phyloP scores from a whole-genome alignment of 2,113 vertebrate species.

The Chelonoidis abingdonii region DNA sequence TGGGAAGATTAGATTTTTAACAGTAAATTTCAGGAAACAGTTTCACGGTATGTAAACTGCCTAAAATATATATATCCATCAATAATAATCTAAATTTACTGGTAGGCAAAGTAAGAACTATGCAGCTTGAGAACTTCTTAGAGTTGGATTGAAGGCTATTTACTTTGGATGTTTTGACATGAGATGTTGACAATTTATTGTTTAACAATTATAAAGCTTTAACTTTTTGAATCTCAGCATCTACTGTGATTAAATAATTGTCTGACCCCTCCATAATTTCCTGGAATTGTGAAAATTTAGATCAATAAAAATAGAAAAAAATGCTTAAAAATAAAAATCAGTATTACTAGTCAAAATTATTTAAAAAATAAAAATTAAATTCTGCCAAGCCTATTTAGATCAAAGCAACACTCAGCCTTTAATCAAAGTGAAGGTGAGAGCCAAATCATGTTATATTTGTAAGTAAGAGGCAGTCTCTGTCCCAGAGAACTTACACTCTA shows the following conservation, averaged over 20 bases:
- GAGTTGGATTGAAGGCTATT: background rate
- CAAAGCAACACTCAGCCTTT: background rate
- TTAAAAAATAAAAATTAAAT: too few species aligned
- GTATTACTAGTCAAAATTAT: too few species aligned
- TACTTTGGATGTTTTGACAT: background rate
- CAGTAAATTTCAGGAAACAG: background rate
- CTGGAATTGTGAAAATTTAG: background rate
- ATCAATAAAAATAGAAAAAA: background rate
- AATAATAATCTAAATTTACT: too few species aligned
- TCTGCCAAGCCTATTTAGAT: background rate
- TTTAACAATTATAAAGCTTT: background rate
- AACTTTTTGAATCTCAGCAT: background rate
- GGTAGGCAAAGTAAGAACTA: too few species aligned
- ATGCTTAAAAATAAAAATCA: too few species aligned
- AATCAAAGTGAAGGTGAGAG: accelerated
- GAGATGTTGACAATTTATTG: background rate
- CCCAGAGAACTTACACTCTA: background rate
- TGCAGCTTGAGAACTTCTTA: background rate
- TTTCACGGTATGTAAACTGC: background rate
- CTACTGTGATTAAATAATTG: background rate
- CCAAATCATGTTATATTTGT: background rate
- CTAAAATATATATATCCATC: too few species aligned
- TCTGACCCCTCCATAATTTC: background rate
- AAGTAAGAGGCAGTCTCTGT: background rate
- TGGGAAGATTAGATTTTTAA: background rate